Percentiles rank a stretch among this genome's conserved stretches.
Conservation (phyloP, 2,888 invertebrate genomes). For the Campoletis raptor region DNA sequence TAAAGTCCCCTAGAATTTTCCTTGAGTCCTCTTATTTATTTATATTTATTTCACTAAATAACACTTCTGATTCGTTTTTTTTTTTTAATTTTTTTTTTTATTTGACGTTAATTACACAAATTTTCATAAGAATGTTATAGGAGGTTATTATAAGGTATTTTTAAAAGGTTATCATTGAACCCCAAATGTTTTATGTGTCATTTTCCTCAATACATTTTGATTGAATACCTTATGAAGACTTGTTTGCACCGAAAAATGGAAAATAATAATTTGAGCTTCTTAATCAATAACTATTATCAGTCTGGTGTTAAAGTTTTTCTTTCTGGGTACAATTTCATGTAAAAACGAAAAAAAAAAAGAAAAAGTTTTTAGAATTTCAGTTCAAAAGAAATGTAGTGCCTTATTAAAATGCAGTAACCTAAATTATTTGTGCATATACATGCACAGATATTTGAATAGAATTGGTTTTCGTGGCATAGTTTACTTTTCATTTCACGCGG, state of each 20-base stretch:
- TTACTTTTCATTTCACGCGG: slow-evolving; percentile 45
- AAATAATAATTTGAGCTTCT: neutral
- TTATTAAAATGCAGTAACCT: neutral
- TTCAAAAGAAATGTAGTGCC: neutral
- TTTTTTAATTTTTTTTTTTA: neutral
- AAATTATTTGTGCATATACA: neutral
- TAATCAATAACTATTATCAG: neutral
- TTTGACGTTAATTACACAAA: neutral
- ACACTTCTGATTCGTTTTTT: neutral
- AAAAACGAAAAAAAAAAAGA: neutral
- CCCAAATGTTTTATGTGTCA: neutral
- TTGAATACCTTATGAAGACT: neutral
- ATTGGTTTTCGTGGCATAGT: slow-evolving; percentile 17
- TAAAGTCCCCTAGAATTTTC: slow-evolving; percentile 36
- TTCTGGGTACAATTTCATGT: neutral
- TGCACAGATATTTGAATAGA: neutral
- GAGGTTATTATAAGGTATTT: no score
- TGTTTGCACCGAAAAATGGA: neutral
- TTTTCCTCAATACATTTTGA: neutral
- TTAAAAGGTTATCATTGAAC: neutral
- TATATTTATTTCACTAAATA: slow-evolving; percentile 30
- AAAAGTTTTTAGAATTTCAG: neutral
- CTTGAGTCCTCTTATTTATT: slow-evolving; percentile 48
- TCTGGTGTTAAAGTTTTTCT: neutral
- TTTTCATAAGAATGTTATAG: neutral